Percentiles rank a stretch among this genome's conserved stretches.
phyloP scores from a whole-genome alignment of 2,113 vertebrate species.

The Pionites leucogaster region DNA sequence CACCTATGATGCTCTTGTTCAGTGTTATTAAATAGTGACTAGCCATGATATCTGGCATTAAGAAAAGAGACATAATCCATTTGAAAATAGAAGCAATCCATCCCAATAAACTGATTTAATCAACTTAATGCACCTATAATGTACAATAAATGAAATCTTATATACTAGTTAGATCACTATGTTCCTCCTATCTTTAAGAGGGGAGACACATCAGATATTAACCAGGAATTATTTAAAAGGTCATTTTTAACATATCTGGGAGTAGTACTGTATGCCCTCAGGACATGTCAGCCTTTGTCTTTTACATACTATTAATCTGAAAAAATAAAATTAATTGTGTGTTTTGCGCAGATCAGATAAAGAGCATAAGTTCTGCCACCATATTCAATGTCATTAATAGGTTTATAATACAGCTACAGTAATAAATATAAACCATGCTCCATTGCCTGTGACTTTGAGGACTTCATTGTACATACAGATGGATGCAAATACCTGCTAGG shows the following conservation, averaged over 20 bases:
- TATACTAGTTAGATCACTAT: not conserved
- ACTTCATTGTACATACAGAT: not conserved
- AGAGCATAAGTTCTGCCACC: not conserved
- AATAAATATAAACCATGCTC: constrained; percentile 16
- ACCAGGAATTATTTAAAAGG: not conserved
- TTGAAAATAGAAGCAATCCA: not conserved
- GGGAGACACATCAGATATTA: not conserved
- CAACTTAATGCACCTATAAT: not conserved
- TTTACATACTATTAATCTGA: not conserved
- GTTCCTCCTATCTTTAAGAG: not conserved
- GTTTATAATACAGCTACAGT: not conserved
- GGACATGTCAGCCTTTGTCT: not conserved
- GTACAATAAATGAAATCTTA: not conserved
- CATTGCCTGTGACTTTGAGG: not conserved
- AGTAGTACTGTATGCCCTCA: not conserved
- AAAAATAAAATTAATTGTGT: not conserved
- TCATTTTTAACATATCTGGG: not conserved
- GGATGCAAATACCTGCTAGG: not conserved
- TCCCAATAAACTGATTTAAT: not conserved
- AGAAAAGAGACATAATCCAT: not conserved
- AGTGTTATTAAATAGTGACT: not conserved
- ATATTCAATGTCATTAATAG: not conserved
- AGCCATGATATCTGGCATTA: not conserved
- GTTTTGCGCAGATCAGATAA: not conserved
- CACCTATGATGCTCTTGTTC: not conserved